Evolutionary conservation across 2,888 invertebrate species (phyloP).

Genomic region (Aproaerema taeniolella): DNA sequence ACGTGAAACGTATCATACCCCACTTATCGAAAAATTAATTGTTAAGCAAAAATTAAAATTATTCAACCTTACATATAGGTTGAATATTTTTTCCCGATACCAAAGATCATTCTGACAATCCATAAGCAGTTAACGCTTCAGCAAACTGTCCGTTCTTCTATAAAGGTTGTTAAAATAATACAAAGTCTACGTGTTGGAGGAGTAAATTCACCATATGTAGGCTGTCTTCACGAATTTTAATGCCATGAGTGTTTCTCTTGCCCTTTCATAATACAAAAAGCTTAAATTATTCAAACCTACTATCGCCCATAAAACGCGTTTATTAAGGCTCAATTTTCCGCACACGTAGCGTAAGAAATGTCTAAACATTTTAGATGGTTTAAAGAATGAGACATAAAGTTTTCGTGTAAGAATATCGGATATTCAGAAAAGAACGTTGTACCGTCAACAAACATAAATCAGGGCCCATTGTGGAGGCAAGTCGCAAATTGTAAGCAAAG

Average conservation of each 20-base stretch:
- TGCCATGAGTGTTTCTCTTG: background rate
- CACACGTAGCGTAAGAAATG: background rate
- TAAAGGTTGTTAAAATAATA: no score
- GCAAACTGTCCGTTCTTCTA: no score
- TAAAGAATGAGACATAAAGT: conserved; percentile 2
- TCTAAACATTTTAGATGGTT: background rate
- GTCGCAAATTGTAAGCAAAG: conserved; percentile 48
- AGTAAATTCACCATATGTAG: background rate
- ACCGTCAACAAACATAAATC: conserved; percentile 47
- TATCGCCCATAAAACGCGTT: background rate
- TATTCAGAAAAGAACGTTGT: conserved; percentile 43
- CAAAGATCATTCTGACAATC: no score
- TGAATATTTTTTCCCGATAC: no score
- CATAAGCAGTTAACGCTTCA: no score
- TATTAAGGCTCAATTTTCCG: background rate
- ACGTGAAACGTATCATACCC: no score
- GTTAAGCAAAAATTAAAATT: no score
- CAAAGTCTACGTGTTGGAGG: no score
- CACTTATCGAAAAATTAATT: no score
- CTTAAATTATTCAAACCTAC: background rate
- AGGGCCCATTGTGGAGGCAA: conserved; percentile 47
- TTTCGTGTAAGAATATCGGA: conserved; percentile 14
- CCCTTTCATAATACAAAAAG: background rate
- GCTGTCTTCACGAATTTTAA: background rate
- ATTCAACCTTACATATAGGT: no score